Conservation (phyloP, 2,888 invertebrate species). For the Eristalis pertinax region DNA sequence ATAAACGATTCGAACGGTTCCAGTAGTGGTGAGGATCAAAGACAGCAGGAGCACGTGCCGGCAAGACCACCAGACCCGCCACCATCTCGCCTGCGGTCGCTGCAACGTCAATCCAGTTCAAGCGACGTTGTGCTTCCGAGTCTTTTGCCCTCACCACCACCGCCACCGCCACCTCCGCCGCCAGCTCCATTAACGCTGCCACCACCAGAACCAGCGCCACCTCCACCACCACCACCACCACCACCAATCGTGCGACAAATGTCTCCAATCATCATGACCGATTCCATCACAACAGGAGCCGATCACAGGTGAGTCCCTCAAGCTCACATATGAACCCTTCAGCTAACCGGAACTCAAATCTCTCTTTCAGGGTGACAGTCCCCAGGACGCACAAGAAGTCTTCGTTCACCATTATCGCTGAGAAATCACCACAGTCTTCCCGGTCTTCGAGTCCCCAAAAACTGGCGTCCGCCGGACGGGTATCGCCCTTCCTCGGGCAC, state of each 20-base stretch:
- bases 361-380: conserved; percentile 77
- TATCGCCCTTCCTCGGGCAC: conserved; percentile 85
- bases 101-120: conserved; percentile 73
- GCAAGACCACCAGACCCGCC: conserved; percentile 75
- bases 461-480: conserved; percentile 80
- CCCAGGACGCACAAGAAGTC: conserved; percentile 85
- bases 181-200: conserved; percentile 41
- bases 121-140: conserved; percentile 48
- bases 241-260: conserved; percentile 75
- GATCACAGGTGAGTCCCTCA: conserved; percentile 77
- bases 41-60: conserved; percentile 70
- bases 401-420: conserved; percentile 87
- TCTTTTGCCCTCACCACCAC: conserved; percentile 73
- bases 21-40: conserved; percentile 79
- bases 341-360: neutral
- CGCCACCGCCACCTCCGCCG: conserved; percentile 56
- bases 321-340: neutral
- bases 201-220: no score
- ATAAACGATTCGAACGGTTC: conserved; percentile 80
- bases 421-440: conserved; percentile 83
- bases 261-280: conserved; percentile 80
- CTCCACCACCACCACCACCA: conserved; percentile 33
- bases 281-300: conserved; percentile 79
- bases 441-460: conserved; percentile 81
- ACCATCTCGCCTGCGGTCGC: conserved; percentile 73